These are phyloP conservation scores for Alethe castanea DNA, from an alignment of 2,113 vertebrate genomes.

Conservation along the genomic window DNA sequence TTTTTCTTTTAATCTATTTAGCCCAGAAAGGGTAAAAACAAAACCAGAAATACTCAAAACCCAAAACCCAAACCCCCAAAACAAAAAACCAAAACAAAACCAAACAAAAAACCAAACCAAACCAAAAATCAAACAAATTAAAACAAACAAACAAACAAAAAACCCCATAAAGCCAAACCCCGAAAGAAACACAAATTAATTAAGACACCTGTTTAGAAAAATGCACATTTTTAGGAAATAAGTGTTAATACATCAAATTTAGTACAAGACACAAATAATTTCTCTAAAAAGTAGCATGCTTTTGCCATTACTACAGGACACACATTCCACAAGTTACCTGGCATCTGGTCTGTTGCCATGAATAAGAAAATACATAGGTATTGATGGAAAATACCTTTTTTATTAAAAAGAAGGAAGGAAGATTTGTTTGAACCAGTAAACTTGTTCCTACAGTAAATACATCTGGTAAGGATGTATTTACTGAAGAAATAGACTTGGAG, in stretches of 20 bases:
- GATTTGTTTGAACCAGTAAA: neutral
- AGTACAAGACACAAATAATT: accelerated
- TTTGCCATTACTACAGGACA: neutral
- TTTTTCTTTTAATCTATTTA: neutral
- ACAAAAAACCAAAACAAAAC: neutral
- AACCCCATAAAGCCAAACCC: neutral
- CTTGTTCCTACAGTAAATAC: neutral
- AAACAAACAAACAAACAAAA: neutral
- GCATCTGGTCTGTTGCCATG: neutral
- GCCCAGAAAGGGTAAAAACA: neutral
- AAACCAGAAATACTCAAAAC: neutral
- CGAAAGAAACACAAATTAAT: neutral
- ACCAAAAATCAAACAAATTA: neutral
- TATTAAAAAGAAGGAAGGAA: neutral
- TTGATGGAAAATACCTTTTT: neutral
- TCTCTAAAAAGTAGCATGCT: neutral
- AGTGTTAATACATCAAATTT: neutral
- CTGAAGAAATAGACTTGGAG: neutral
- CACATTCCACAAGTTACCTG: neutral
- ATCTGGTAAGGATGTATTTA: neutral
- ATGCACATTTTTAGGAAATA: neutral
- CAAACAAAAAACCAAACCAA: neutral
- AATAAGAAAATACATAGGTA: neutral
- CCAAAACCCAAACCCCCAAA: neutral
- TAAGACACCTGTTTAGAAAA: neutral